Evolutionary conservation across 1,140 invertebrate genomes (phyloP), one percentile per base, ranked within the genome.

Genomic region (Phortica variegata): DNA sequence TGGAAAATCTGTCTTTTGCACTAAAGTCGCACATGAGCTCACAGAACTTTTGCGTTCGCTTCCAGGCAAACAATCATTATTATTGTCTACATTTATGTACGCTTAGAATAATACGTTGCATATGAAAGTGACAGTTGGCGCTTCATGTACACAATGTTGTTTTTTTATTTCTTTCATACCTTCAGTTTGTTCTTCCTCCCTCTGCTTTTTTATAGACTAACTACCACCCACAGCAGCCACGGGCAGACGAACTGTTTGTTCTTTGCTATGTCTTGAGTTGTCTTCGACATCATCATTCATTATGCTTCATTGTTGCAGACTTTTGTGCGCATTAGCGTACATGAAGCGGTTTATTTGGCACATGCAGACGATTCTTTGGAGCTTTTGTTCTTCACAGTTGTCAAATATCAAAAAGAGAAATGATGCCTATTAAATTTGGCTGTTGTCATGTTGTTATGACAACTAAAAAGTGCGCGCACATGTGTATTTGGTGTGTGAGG

Each of bases 1-100:
- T 26, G n/a, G n/a, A 26, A 26, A 26, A 26, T 26, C 23, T 26
- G 23, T 26, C 23, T 26, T 26, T 26, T 5, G 51, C 26, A 44
- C 34, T 49, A 53, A 33, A 37, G 38, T 52, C 40, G 46, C 21
- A 34, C 23, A 33, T 45, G 45, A 58, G 49, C 52, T 37, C 37
- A 51, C 37, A 62, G 39, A 43, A 39, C 39, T 46, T 52, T 43
- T 44, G 41, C 42, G 36, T 26, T 36, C 16, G 12, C 31, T 16
- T 41, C 6, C 6, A 41, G 52, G 5, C 43, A 50, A 57, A 58
- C 65, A 60, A 68, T 68, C 57, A 68, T 68, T 63, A 68, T 65
- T 60, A 58, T 68, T 68, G 63, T 68, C 63, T 60, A 58, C 56
- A 54, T 52, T 51, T 54, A 48, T 49, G 59, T 38, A 52, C 47